Evolutionary conservation across 2,888 invertebrate species (phyloP).

Genomic region (Papilio gigon): DNA sequence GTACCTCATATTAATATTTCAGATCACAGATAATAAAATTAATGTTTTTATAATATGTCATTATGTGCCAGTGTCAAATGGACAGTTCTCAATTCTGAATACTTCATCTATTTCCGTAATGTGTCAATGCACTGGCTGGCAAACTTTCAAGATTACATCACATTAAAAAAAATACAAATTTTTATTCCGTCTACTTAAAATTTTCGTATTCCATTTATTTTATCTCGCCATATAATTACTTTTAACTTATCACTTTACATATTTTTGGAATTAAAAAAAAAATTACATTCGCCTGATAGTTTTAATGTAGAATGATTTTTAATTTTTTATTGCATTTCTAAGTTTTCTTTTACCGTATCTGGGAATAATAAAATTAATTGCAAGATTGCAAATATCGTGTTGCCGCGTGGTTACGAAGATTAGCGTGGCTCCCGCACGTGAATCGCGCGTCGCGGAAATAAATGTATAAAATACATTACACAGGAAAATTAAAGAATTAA

Average conservation of each 20-base stretch:
- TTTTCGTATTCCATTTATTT: no score
- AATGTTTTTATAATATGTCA: no score
- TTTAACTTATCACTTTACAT: no score
- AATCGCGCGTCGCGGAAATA: not conserved
- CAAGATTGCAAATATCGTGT: not conserved
- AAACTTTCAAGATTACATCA: conserved; percentile 8
- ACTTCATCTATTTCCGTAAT: conserved; percentile 19
- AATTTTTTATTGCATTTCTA: not conserved
- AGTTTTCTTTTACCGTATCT: not conserved
- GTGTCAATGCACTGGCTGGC: conserved; percentile 15
- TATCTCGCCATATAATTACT: no score
- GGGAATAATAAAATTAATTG: not conserved
- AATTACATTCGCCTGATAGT: not conserved
- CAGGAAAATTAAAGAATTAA: not conserved
- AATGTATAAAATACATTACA: not conserved
- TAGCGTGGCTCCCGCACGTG: not conserved
- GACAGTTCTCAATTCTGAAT: conserved; percentile 1
- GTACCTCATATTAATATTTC: not conserved
- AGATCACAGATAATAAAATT: no score
- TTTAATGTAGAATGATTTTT: not conserved
- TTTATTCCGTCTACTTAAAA: not conserved
- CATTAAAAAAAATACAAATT: not conserved
- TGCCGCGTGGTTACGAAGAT: not conserved
- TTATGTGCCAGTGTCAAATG: no score
- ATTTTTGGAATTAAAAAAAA: not conserved